Base-by-base conservation (phyloP, 2,797 vertebrate species). In the Sternarchorhynchus goeldii region DNA sequence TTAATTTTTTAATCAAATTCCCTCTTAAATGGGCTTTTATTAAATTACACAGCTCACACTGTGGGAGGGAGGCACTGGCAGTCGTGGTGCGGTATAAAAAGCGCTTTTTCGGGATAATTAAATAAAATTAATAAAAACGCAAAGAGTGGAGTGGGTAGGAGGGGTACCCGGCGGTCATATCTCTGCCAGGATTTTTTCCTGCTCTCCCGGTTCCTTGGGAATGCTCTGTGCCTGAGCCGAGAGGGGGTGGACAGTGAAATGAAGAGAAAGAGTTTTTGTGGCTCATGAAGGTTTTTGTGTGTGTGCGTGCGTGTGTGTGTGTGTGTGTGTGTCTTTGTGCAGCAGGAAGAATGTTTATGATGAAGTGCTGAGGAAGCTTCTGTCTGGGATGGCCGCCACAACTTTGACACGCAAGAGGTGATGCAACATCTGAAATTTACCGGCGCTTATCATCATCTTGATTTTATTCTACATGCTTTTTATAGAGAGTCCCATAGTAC, bases 1-100 rank as follows among this genome's bases (percentile, higher is more conserved):
- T 92, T 93, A 91, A 93, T 94, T 94, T 94, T 93, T 94, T 93
- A 93, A 94, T 94, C 92, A 94, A 93, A 91, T 91, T 88, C 90
- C 89, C 88, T 90, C 86, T 85, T 94, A 93, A 94, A 94, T 92
- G 85, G 92, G 90, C 89, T 91, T 94, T 94, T 94, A 94, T 94
- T 94, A 93, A 94, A 94, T 94, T 94, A 94, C 91, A 92, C 91
- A 91, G 89, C 90, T 90, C 86, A 90, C 92, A 92, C 91, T 89
- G 88, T 89, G 92, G 92, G 93, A 92, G 90, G 87, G 86, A 85
- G 86, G 85, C 84, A 89, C 86, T 76, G 80, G 63, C 87, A 86
- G 88, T 82, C 79, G 86, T 83, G 83, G 88, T 80, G 80, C 70
- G 75, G 85, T 88, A 83, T 85, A 86, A 88, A 88, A 90, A 88